Base-by-base conservation (phyloP, 2,797 vertebrate species). In the Champsocephalus gunnari region DNA sequence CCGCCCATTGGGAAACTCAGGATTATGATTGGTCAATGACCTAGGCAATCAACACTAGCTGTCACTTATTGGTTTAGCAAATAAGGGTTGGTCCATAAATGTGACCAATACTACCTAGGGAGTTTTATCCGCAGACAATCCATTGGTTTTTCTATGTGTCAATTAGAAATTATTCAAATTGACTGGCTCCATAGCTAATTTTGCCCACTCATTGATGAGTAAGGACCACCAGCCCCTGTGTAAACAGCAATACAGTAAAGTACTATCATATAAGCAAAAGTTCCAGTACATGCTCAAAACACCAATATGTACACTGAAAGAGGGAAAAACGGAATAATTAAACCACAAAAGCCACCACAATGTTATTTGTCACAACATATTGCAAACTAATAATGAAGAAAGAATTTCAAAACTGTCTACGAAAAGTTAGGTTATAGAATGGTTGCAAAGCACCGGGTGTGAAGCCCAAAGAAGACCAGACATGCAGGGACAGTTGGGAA, bases 181-280 rank as follows among this genome's bases (percentile, higher is more conserved):
- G 87, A 93, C 80, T 87, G 88, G 87, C 74, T 88, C 80, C 72
- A 57, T 71, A 61, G 77, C 69, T 81, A 79, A 84, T 81, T 90
- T 87, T 86, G 90, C 89, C 88, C 93, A 92, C 90, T 94, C 93
- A 94, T 89, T 88, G 89, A 93, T 87, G 73, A 89, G 76, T 68
- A 73, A 77, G 80, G 77, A 86, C 85, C 77, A 82, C 62, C 75
- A 80, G 71, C 85, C 72, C 85, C 84, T 85, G 90, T 90, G 88
- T 89, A 90, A 90, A 92, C 87, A 90, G 50, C 66, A 67, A 48
- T 45, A 41, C 14, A 62, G 61, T 50, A 48, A 44, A 79, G 69
- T 80, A 79, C 75, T 87, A 69, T 68, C 28, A 34, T 73, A 47
- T 70, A 21, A 60, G 24, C 10, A 57, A 49, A 73, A 84, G 60